Base-by-base conservation (phyloP, 2,113 vertebrate species). In the Microcebus jonahi region DNA sequence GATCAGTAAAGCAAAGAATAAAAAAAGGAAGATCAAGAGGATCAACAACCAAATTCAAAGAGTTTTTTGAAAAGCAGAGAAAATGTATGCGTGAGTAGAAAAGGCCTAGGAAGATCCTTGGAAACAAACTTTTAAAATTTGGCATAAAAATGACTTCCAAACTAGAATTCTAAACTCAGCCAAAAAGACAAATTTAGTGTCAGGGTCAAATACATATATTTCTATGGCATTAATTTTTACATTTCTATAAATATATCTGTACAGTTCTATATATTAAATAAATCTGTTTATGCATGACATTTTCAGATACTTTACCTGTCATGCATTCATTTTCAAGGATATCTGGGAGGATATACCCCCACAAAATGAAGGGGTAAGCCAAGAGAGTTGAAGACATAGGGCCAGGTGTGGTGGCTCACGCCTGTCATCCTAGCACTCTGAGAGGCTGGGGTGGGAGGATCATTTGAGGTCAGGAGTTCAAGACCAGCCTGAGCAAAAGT, bases 81-180 rank as follows among this genome's bases (percentile, higher is more conserved):
- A 91, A 94, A 91, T 67, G 9, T 89, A 31, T n/a, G 11, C 29
- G 6, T 68, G 39, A 50, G 8, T 9, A 57, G 73, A 73, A 90
- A 90, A 94, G 18, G 25, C 87, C 29, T 92, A 83, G 42, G 53
- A 85, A 85, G 81, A 85, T 12, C 20, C 13, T 9, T 94, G 23
- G 9, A 61, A 87, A 68, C 27, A 88, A 29, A 18, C 39, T 92
- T 88, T 53, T 83, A 70, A 86, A 88, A 63, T 79, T 79, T 42
- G 53, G 23, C 42, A 77, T 77, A 92, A 94, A 94, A 88, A 76
- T 77, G 11, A 70, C 88, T 96, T 94, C 59, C 5, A 91, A 77
- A 23, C 34, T 88, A 82, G 18, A 94, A 90, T 75, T 90, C 34
- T 91, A 73, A 12, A 81, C 8, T 27, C 14, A 82, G 36, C 8